Evolutionary conservation across 2,888 invertebrate species (phyloP), one percentile per base, ranked within the genome.

Genomic region (Eupeodes luniger): DNA sequence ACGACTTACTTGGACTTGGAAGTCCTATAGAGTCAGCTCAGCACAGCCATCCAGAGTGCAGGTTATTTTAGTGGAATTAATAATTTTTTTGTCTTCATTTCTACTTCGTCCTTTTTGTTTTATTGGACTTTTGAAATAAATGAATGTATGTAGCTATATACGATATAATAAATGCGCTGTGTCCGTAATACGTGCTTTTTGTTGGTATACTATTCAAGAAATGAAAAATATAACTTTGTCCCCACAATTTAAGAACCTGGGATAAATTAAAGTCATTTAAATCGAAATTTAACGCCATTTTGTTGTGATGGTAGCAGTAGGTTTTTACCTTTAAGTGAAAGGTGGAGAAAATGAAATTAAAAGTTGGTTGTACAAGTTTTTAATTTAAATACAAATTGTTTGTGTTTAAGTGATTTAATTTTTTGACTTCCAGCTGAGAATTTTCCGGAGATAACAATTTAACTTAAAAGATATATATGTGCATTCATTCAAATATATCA

Each of bases 241-340:
- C 3, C 6, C 40, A 62, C 5, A 2, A 19, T 44, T 44, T 40
- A 62, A 19, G 62, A 16, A 40, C 40, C 5, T 40, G 4, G 40
- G 59, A 36, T 62, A 44, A 44, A 40, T 62, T 16, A 62, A 62
- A 2, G 16, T 16, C 40, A 62, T 1, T 62, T 62, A 16, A 10
- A 62, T 62, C 49, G 44, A 49, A 66, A 19, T 49, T 66, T 66
- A 47, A 47, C 66, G 66, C 66, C 66, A 55, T 19, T 70, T 55
- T 55, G 10, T 44, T 40, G 9, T 66, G 40, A 5, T 40, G 40
- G 9, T 40, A 40, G 9, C 9, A 2, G 27, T 27, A 27, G 27
- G 27, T 27, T 27, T 27, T 2, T 2, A 27, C 27, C 27, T 27
- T 7, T 40, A 40, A 3, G 40, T 40, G 27, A 27, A 27, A 27